phyloP scores from a whole-genome alignment of 2,888 invertebrate genomes.

The Tortricodes alternella region DNA sequence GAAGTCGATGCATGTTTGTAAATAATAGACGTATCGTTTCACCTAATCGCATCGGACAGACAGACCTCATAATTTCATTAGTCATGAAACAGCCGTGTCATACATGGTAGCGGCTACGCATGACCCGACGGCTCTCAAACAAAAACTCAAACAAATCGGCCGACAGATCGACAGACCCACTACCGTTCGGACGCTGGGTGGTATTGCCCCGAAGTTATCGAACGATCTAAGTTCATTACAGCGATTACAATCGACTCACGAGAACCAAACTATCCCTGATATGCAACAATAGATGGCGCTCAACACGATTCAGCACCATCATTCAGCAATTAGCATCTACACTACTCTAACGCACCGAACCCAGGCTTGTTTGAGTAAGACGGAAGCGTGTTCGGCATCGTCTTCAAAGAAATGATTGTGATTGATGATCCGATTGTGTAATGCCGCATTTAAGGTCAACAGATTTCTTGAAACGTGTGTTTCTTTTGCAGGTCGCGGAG shows the following conservation, averaged over 20 bases:
- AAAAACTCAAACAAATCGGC: conserved; percentile 54
- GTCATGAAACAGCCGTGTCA: conserved; percentile 29
- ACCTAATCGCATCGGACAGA: conserved; percentile 29
- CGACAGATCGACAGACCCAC: conserved; percentile 53
- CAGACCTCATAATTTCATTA: conserved; percentile 31
- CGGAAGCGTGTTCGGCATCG: conserved; percentile 32
- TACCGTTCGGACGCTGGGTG: conserved; percentile 77
- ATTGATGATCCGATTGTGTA: conserved; percentile 79
- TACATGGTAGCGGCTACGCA: conserved; percentile 34
- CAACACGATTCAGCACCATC: conserved; percentile 51
- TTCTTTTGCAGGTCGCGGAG: conserved; percentile 61
- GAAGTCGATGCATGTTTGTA: conserved; percentile 2
- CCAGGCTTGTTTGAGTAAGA: conserved; percentile 43
- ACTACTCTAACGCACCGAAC: conserved; percentile 43
- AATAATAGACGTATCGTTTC: conserved; percentile 30
- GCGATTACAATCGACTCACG: conserved; percentile 77
- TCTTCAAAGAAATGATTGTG: conserved; percentile 74
- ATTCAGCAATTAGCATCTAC: conserved; percentile 73
- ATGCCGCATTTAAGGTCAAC: conserved; percentile 66
- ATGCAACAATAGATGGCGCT: conserved; percentile 81
- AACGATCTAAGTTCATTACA: conserved; percentile 73
- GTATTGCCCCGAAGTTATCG: conserved; percentile 53
- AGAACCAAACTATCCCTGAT: conserved; percentile 71
- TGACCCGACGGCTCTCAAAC: conserved; percentile 57
- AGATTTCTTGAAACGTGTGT: conserved; percentile 65